These are phyloP conservation scores for Cynopterus brachyotis DNA, from an alignment of 2,113 vertebrate genomes.

Conservation along the genomic window DNA sequence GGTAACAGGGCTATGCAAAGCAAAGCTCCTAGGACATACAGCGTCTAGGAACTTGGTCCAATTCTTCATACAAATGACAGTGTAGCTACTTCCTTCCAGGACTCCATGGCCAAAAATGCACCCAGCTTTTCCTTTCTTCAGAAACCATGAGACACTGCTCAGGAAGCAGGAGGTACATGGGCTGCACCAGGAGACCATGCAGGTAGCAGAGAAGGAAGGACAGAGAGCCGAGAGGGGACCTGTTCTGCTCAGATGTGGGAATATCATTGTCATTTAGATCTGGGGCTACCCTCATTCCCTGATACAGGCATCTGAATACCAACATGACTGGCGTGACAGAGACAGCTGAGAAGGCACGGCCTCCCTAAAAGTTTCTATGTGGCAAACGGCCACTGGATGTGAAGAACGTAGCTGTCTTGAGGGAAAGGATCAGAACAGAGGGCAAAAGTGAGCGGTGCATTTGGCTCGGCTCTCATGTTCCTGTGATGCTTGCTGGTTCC, in stretches of 20 bases:
- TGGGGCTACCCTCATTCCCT: not conserved
- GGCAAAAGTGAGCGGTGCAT: not conserved
- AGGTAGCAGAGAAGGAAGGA: not conserved
- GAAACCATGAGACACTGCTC: not conserved
- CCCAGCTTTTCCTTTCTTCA: not conserved
- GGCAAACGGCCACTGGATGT: not conserved
- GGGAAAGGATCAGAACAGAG: not conserved
- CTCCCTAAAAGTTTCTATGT: not conserved
- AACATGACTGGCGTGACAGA: not conserved
- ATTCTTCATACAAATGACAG: not conserved
- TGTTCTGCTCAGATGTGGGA: not conserved
- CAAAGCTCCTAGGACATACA: not conserved
- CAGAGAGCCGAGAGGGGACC: not conserved
- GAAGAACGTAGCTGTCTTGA: not conserved
- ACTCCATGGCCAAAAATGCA: not conserved
- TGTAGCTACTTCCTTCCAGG: not conserved
- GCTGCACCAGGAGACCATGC: rapidly evolving
- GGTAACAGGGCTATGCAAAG: not conserved
- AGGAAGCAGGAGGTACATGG: rapidly evolving
- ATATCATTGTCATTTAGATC: not conserved
- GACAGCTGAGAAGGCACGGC: rapidly evolving
- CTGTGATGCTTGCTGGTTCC: constrained; percentile 17
- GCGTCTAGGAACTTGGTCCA: not conserved
- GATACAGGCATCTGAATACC: not conserved
- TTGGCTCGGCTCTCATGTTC: not conserved